Conservation (phyloP, 2,113 vertebrate genomes). For the Oriolus oriolus region DNA sequence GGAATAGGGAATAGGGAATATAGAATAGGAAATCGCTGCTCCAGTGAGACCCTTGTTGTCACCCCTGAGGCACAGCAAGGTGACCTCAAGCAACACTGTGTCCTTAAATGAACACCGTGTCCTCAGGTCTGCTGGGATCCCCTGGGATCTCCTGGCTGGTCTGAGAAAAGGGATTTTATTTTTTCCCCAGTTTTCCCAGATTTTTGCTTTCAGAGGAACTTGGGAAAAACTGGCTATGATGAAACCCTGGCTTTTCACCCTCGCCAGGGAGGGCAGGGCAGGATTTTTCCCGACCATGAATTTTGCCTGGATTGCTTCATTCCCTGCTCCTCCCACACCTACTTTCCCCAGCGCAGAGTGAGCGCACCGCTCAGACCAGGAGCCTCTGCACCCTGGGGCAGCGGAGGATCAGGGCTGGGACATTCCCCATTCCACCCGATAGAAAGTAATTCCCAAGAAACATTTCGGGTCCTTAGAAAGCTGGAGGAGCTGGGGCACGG, state of each 20-base stretch:
- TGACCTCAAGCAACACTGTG: neutral
- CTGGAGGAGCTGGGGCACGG: neutral
- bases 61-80: neutral
- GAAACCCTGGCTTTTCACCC: neutral
- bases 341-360: fast-evolving
- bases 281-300: neutral
- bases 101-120: neutral
- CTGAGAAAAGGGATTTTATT: neutral
- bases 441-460: neutral
- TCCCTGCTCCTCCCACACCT: neutral
- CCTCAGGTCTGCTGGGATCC: neutral
- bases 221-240: neutral
- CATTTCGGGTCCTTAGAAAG: neutral
- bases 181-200: neutral
- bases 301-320: neutral
- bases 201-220: neutral
- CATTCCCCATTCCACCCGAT: neutral
- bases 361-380: neutral
- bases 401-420: neutral
- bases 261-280: neutral
- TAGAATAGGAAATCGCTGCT: neutral
- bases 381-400: neutral
- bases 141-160: neutral
- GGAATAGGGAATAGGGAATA: no score
- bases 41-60: neutral